Base-by-base conservation (phyloP, 2,797 vertebrate species). In the Macrochelys suwanniensis region DNA sequence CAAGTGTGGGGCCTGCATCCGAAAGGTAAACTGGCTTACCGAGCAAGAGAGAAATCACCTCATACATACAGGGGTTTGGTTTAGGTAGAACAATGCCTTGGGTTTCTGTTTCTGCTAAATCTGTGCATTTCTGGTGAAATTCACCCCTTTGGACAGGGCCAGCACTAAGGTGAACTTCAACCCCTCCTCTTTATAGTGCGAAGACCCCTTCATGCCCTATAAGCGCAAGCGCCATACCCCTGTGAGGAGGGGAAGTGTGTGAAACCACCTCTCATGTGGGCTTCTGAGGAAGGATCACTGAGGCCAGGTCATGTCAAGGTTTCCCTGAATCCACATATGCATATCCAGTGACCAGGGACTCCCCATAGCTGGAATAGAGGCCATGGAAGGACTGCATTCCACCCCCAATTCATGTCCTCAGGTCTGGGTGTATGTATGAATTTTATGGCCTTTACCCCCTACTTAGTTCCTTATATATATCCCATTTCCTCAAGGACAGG, bases 351-450 rank as follows among this genome's bases (percentile, higher is more conserved):
- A n/a, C 6, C 33, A 33, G 11, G 31, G 49, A 10, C 47, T 17
- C 50, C 5, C 25, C 71, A 8, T 50, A 21, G 16, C 11, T 84
- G 28, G 65, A 21, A 37, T 2, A 94, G 94, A 84, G 81, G 17
- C 1, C 33, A 37, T 1, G 7, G 80, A 68, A 88, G 5, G 9
- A 65, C 81, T 45, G 57, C 45, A 90, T 1, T 1, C 6, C 45
- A 86, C 16, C 6, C 50, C 9, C 1, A 50, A n/a, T 87, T 37
- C 65, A 45, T 59, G 82, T 31, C 56, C 0, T 17, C 0, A 93
- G 56, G 49, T 1, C 5, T 12, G 6, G 5, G 28, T 3, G 33
- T 1, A 1, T 1, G 7, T 3, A n/a, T 6, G 28, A 28, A 82
- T 4, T 3, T 5, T 19, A 71, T 2, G 16, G 31, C 5, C 71